A percentile compares a stretch with the other conserved stretches of the same genome.
phyloP scores from a whole-genome alignment of 2,888 invertebrate species.

The Podabrus alpinus region DNA sequence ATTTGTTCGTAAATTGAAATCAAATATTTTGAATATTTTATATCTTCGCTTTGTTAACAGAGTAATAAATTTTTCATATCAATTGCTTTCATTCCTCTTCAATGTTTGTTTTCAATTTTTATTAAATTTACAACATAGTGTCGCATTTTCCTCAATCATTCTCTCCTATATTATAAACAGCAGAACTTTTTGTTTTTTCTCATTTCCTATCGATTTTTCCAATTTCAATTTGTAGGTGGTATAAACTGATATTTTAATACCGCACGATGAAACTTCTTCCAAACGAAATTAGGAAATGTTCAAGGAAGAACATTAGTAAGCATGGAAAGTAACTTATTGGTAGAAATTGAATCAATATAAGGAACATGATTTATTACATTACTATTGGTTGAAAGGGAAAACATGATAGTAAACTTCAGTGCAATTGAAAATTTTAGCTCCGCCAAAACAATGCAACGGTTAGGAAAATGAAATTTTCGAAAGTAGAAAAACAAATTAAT shows the following conservation, averaged over 20 bases:
- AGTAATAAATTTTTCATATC: background rate
- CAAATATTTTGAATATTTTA: background rate
- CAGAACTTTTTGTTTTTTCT: background rate
- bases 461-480: background rate
- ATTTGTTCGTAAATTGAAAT: background rate
- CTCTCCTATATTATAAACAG: background rate
- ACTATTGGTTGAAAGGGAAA: background rate
- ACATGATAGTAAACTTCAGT: background rate
- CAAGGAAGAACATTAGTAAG: background rate
- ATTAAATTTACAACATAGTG: background rate
- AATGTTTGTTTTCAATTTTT: background rate
- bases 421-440: background rate
- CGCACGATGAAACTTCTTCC: background rate
- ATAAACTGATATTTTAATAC: background rate
- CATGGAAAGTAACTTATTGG: background rate
- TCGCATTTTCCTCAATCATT: background rate
- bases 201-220: background rate
- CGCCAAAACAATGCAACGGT: background rate
- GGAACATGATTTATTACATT: background rate
- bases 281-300: background rate
- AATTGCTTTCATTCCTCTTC: background rate
- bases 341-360: background rate
- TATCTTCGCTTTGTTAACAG: background rate
- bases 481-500: conserved; percentile 8
- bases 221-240: background rate